These are phyloP conservation scores for Oncorhynchus nerka DNA, from an alignment of 2,113 vertebrate genomes.

Conservation along the genomic window DNA sequence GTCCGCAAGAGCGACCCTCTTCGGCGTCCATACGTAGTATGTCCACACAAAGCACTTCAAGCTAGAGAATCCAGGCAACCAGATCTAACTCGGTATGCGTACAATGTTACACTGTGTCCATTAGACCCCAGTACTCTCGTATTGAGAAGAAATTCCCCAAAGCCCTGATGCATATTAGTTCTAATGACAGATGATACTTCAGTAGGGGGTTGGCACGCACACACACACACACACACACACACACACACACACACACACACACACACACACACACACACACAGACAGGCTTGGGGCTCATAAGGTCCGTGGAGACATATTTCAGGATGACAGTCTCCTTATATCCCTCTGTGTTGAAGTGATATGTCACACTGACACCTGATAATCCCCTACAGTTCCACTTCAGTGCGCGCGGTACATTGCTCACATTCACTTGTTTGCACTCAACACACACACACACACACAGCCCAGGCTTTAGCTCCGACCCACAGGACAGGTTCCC, in stretches of 20 bases:
- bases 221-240: background rate
- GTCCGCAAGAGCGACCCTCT: no score
- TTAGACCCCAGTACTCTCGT: slow-evolving; percentile 13
- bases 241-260: slow-evolving; percentile 21
- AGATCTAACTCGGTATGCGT: no score
- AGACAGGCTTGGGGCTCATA: slow-evolving; percentile 44
- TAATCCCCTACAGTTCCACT: no score
- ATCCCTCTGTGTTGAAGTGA: slow-evolving; percentile 51
- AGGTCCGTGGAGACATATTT: slow-evolving; percentile 56
- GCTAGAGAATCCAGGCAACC: no score
- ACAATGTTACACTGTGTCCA: no score
- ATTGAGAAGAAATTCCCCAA: slow-evolving; percentile 34
- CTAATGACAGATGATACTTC: slow-evolving; percentile 28
- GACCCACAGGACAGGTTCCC: no score
- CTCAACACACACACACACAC: no score
- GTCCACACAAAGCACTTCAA: no score
- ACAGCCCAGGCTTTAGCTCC: no score
- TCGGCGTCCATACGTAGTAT: no score
- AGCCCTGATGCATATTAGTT: slow-evolving; percentile 4
- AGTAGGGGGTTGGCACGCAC: slow-evolving; percentile 3
- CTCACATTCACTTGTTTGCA: no score
- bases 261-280: slow-evolving; percentile 9
- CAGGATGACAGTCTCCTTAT: slow-evolving; percentile 56
- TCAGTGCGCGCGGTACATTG: no score
- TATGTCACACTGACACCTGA: slow-evolving; percentile 72